Conservation (phyloP, 2,113 vertebrate genomes). For the Anoplopoma fimbria region DNA sequence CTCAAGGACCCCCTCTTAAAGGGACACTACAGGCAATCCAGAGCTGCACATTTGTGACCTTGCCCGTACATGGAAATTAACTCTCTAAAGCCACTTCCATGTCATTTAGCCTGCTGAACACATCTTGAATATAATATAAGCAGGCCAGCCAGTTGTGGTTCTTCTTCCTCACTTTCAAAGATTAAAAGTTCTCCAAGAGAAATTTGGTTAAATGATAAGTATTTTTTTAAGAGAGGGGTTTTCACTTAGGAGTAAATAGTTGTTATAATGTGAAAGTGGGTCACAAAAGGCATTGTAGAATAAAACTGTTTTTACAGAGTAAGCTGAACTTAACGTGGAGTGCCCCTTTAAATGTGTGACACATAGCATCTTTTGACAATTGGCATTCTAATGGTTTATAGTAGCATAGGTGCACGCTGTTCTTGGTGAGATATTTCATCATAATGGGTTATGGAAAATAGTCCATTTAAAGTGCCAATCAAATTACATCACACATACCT, state of each 20-base stretch:
- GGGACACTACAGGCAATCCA: neutral
- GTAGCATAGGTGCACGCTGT: neutral
- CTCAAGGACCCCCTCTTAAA: neutral
- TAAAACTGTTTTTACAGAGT: neutral
- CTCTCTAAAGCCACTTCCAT: neutral
- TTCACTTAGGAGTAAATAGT: neutral
- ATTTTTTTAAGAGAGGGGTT: neutral
- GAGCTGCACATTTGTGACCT: neutral
- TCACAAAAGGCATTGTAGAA: neutral
- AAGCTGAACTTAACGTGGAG: neutral
- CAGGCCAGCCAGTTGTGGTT: neutral
- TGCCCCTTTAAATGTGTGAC: conserved; percentile 21
- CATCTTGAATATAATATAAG: neutral
- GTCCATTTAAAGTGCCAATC: conserved; percentile 67
- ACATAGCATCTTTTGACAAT: neutral
- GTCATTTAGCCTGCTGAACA: neutral
- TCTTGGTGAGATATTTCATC: conserved; percentile 52
- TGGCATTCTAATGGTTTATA: conserved; percentile 12
- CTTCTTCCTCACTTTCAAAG: neutral
- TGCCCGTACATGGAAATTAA: neutral
- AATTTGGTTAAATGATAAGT: neutral
- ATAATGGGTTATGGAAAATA: conserved; percentile 34
- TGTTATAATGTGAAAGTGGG: neutral
- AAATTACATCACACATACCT: conserved; percentile 53
- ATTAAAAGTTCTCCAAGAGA: neutral